These are phyloP conservation scores for Slavum lentiscoides DNA, from an alignment of 2,888 invertebrate genomes.

Conservation along the genomic window DNA sequence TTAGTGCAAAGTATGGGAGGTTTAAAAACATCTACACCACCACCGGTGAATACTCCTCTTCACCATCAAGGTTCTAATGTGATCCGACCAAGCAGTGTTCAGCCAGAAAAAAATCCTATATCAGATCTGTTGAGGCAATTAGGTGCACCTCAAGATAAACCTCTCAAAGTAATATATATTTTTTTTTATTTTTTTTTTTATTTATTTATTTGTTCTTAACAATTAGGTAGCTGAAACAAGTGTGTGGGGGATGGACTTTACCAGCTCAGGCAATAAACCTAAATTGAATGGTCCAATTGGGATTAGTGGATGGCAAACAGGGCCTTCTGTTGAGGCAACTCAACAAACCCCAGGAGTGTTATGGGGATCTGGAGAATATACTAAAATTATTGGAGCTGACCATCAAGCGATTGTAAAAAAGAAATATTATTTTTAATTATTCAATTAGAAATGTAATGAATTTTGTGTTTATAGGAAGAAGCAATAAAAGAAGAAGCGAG, in stretches of 20 bases:
- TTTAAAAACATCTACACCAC: constrained; percentile 42
- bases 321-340: constrained; percentile 18
- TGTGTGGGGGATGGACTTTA: constrained; percentile 45
- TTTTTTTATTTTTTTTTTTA: background rate
- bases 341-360: constrained; percentile 32
- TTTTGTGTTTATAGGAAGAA: constrained; percentile 31
- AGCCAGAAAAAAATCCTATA: constrained; percentile 50
- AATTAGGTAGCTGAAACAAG: constrained; percentile 34
- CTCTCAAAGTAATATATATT: constrained; percentile 46
- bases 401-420: constrained; percentile 61
- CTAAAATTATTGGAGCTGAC: constrained; percentile 62
- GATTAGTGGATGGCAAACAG: constrained; percentile 37
- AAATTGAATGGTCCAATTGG: constrained; percentile 46
- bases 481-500: constrained; percentile 50
- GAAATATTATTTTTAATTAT: background rate
- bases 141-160: constrained; percentile 52
- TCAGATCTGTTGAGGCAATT: constrained; percentile 53
- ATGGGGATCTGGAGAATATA: constrained; percentile 54
- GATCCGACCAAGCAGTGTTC: constrained; percentile 39
- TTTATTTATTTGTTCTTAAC: background rate
- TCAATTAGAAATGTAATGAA: background rate
- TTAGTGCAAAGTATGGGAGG: constrained; percentile 50
- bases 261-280: constrained; percentile 27
- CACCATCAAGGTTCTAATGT: constrained; percentile 44
- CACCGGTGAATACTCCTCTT: constrained; percentile 28